These are phyloP conservation scores for Lophotriccus pileatus DNA, from an alignment of 2,797 vertebrate species.

Conservation along the genomic window DNA sequence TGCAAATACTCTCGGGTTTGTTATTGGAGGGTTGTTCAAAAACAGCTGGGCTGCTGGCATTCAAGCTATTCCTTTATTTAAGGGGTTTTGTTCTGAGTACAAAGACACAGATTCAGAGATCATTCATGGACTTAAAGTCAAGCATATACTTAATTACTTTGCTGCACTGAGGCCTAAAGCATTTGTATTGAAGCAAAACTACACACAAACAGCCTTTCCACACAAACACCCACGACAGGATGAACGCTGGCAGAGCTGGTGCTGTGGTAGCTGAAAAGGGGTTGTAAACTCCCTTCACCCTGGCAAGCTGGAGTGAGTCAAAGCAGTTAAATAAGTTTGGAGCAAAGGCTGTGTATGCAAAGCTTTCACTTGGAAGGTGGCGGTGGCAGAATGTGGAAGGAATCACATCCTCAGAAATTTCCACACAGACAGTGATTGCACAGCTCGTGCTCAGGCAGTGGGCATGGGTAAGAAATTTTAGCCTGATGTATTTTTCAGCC, in stretches of 20 bases:
- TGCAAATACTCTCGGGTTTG: constrained; percentile 1
- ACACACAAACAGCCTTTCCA: background rate
- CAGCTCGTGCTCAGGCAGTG: background rate
- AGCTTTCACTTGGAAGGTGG: background rate
- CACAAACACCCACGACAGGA: background rate
- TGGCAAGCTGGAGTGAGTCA: background rate
- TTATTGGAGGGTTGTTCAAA: constrained; percentile 42
- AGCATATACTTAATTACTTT: constrained; percentile 19
- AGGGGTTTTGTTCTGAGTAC: constrained; percentile 45
- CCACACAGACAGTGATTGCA: background rate
- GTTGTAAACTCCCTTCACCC: background rate
- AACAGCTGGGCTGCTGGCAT: constrained; percentile 68
- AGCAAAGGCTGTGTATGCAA: background rate
- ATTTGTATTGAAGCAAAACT: constrained; percentile 22
- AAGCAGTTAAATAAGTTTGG: background rate
- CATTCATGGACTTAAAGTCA: constrained; percentile 22
- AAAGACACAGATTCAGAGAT: constrained; percentile 24
- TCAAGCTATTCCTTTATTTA: constrained; percentile 54
- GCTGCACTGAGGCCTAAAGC: background rate
- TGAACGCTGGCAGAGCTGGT: background rate
- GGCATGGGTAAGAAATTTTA: background rate
- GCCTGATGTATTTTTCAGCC: background rate
- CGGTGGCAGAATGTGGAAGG: background rate
- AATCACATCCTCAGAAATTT: background rate
- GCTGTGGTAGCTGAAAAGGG: background rate